A percentile compares a stretch with the other conserved stretches of the same genome.
phyloP scores from a whole-genome alignment of 2,888 invertebrate species.

The Troglohyphantes excavatus region DNA sequence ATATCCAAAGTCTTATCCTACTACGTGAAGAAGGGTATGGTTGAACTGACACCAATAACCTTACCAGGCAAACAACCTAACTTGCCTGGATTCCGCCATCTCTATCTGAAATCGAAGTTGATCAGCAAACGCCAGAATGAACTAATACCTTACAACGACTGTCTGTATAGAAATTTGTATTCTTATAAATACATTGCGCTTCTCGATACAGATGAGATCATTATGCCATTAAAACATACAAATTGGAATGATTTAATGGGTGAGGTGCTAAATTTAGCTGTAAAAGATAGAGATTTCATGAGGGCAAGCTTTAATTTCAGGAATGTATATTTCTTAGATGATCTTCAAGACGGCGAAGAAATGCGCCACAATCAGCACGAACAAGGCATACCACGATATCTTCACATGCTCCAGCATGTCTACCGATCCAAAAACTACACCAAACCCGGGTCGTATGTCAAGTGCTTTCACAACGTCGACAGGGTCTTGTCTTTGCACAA shows the following conservation, averaged over 20 bases:
- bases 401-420: conserved; percentile 97
- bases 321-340: conserved; percentile 95
- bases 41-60: conserved; percentile 85
- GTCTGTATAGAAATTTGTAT: conserved; percentile 88
- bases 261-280: conserved; percentile 84
- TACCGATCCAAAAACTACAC: conserved; percentile 94
- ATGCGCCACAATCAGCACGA: conserved; percentile 78
- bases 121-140: conserved; percentile 89
- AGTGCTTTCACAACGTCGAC: conserved; percentile 96
- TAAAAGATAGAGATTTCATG: conserved; percentile 86
- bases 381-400: conserved; percentile 85
- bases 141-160: conserved; percentile 89
- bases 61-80: conserved; percentile 85
- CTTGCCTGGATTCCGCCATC: conserved; percentile 82
- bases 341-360: conserved; percentile 86
- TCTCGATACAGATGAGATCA: conserved; percentile 89
- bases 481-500: conserved; percentile 94
- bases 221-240: conserved; percentile 86
- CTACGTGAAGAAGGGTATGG: conserved; percentile 84
- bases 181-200: conserved; percentile 87
- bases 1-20: conserved; percentile 89
- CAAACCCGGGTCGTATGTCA: conserved; percentile 95
- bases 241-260: conserved; percentile 86
- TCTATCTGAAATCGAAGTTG: conserved; percentile 83
- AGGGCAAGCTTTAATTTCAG: conserved; percentile 92